Base-by-base conservation (phyloP, 2,888 invertebrate genomes). In the Patella pellucida region DNA sequence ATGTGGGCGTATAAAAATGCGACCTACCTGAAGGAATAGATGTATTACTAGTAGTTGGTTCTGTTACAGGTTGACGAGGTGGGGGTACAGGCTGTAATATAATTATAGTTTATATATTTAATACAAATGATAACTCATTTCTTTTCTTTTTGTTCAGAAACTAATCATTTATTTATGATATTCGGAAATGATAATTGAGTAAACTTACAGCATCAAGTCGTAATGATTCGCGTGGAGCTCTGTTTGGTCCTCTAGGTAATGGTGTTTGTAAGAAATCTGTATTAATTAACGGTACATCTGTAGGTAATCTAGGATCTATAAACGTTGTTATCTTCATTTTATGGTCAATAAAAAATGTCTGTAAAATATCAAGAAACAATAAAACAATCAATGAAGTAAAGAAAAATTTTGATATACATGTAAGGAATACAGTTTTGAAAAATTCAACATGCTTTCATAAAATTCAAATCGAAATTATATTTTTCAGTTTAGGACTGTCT, bases 281-380 rank as follows among this genome's bases (percentile, higher is more conserved):
- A 75, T 88, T 87, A 69, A 88, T 84, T 16, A 85, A 86, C 19
- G 89, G 93, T 74, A 95, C 93, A 89, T 95, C 96, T 52, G 95
- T 94, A n/a, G 97, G 97, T 86, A 99, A 93, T 69, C 99, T 94
- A 23, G 99, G 99, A 93, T 99, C 99, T 92, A 99, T 97, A 92
- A 97, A 98, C 14, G 98, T 97, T 2, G 98, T 99, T 83, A 95
- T 95, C 83, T 97, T 95, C 92, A 95, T 94, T 87, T 95, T 95
- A 92, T 99, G 98, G 93, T 98, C 97, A 90, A 99, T 97, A 93
- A 97, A 99, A 93, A 99, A 98, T 91, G 92, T 92, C 93, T 93
- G 90, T 15, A 86, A 83, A 76, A 74, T 71, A 74, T 72, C 75
- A 71, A 75, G 16, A 41, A 75, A 52, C 16, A 71, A 23, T 27